These are phyloP conservation scores for Bucorvus abyssinicus DNA, from an alignment of 2,797 vertebrate species.

Conservation along the genomic window DNA sequence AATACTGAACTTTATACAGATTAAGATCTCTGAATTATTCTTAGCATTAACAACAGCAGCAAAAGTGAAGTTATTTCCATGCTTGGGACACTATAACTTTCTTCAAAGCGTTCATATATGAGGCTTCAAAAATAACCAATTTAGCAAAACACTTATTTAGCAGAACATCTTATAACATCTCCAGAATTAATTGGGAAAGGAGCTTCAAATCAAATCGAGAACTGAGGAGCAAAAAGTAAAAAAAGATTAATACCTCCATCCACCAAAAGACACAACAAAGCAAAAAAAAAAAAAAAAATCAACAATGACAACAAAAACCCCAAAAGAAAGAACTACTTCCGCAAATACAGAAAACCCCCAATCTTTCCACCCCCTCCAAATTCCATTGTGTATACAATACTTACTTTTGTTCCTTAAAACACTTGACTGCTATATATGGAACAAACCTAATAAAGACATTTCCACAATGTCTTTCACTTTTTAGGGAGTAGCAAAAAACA, in stretches of 20 bases:
- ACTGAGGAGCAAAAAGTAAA: neutral
- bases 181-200: neutral
- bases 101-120: neutral
- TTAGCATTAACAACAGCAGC: neutral
- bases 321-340: neutral
- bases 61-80: conserved; percentile 1
- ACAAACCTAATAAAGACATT: neutral
- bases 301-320: neutral
- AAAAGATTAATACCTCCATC: neutral
- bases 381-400: neutral
- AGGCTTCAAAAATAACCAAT: neutral
- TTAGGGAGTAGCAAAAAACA: neutral
- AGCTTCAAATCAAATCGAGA: neutral
- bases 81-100: neutral
- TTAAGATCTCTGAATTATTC: conserved; percentile 9
- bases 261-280: neutral
- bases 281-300: neutral
- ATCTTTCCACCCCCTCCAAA: neutral
- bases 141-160: conserved; percentile 3
- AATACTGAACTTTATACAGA: neutral
- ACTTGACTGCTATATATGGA: neutral
- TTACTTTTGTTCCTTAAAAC: neutral
- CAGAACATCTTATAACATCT: neutral
- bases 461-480: neutral
- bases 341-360: neutral